Percentiles rank a stretch among this genome's conserved stretches.
Conservation (phyloP, 2,888 invertebrate species). For the Galerucella calmariensis region DNA sequence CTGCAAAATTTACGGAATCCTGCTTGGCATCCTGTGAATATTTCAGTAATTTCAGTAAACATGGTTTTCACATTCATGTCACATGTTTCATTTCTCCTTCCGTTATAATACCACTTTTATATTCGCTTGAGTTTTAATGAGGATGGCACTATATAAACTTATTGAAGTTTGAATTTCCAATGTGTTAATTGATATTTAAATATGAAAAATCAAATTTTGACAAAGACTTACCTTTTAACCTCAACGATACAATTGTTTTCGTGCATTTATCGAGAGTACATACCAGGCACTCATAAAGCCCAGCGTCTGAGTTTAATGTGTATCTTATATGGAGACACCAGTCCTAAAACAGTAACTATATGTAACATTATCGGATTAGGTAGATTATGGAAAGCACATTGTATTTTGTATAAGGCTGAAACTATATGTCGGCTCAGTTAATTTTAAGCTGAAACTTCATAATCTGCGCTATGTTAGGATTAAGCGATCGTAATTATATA, state of each 20-base stretch:
- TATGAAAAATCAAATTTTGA: neutral
- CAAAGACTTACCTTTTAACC: conserved; percentile 71
- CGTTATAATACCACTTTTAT: too few species aligned
- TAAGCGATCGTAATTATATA: conserved; percentile 22
- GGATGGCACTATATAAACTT: too few species aligned
- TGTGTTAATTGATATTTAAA: neutral
- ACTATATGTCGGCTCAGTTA: conserved; percentile 11
- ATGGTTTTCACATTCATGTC: too few species aligned
- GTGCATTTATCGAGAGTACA: conserved; percentile 65
- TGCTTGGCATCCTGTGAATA: too few species aligned
- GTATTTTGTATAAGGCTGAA: conserved; percentile 16
- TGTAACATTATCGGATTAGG: conserved; percentile 23
- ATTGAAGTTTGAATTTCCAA: too few species aligned
- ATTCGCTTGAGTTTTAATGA: too few species aligned
- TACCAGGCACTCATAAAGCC: conserved; percentile 76
- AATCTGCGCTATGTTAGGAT: conserved; percentile 22
- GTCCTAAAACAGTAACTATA: conserved; percentile 65
- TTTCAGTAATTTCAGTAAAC: neutral
- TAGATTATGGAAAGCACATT: conserved; percentile 28
- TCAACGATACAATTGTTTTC: conserved; percentile 73
- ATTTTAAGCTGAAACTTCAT: conserved; percentile 21
- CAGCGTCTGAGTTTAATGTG: conserved; percentile 72
- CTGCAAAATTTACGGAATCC: neutral
- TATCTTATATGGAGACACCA: conserved; percentile 76
- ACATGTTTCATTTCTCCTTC: too few species aligned